Conservation (phyloP, 2,888 invertebrate species). For the Dicranocentrus wangi region DNA sequence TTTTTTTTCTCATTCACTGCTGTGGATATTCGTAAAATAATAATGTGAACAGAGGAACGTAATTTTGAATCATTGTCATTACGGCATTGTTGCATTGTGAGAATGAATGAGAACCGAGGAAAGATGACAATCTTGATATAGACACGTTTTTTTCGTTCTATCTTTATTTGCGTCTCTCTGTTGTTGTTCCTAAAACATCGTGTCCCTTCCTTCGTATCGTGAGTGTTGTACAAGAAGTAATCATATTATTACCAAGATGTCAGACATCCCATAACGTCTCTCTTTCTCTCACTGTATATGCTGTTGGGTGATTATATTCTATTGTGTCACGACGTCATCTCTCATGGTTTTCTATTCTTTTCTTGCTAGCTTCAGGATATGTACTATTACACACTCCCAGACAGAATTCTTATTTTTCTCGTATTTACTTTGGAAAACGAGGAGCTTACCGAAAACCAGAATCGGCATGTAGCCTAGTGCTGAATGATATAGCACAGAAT, state of each 20-base stretch:
- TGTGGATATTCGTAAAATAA: too few relatives aligned
- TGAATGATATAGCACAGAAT: too few relatives aligned
- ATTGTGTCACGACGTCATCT: constrained; percentile 44
- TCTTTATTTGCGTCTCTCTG: constrained; percentile 34
- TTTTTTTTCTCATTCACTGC: constrained; percentile 24
- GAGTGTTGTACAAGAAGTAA: constrained; percentile 24
- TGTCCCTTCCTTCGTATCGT: constrained; percentile 4
- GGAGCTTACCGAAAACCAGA: too few relatives aligned
- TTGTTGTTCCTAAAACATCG: not conserved
- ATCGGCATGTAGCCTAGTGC: too few relatives aligned
- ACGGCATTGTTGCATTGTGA: constrained; percentile 34
- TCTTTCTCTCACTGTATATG: constrained; percentile 32
- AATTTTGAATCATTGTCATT: constrained; percentile 51
- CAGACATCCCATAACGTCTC: constrained; percentile 6
- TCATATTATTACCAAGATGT: constrained; percentile 44
- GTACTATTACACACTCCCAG: not conserved
- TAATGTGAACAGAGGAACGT: constrained; percentile 39
- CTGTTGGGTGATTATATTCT: too few relatives aligned
- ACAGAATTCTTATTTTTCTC: not conserved
- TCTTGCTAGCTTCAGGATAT: constrained; percentile 38
- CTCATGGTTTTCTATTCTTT: constrained; percentile 43
- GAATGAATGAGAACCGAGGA: not conserved
- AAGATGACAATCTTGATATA: constrained; percentile 41
- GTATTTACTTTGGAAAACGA: not conserved
- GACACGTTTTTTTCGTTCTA: constrained; percentile 25